phyloP scores from a whole-genome alignment of 2,113 vertebrate genomes.

The Lasiurus cinereus region DNA sequence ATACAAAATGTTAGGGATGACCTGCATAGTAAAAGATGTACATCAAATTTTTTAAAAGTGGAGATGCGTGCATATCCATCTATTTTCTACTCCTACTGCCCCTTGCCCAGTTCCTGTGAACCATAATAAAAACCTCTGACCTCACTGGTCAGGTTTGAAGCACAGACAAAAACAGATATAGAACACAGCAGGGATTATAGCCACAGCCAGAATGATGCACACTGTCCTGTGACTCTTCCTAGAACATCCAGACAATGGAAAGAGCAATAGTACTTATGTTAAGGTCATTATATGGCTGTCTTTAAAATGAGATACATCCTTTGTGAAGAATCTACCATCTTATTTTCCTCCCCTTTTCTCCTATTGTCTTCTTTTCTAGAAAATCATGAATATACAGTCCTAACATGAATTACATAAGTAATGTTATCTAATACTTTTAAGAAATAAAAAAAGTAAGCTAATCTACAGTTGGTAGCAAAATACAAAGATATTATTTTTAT shows the following conservation, averaged over 20 bases:
- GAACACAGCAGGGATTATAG: neutral
- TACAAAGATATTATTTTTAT: constrained; percentile 62
- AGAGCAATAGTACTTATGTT: neutral
- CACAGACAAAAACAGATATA: neutral
- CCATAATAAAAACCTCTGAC: neutral
- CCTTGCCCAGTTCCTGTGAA: neutral
- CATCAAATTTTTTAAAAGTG: neutral
- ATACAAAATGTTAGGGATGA: neutral
- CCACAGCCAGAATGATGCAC: neutral
- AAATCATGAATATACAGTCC: constrained; percentile 8
- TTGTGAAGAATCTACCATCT: neutral
- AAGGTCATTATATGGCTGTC: neutral
- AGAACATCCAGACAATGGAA: neutral
- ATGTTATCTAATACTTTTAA: constrained; percentile 31
- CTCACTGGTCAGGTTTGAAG: neutral
- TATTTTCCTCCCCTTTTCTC: neutral
- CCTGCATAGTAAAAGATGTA: neutral
- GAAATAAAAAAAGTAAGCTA: constrained; percentile 50
- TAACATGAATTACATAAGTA: constrained; percentile 17
- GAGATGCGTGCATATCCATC: neutral
- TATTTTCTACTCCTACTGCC: neutral
- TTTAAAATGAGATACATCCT: neutral
- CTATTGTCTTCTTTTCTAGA: neutral
- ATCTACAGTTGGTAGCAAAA: constrained; percentile 52
- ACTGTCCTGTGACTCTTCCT: neutral